Base-by-base conservation (phyloP, 2,888 invertebrate species). In the Mimachlamys varia region DNA sequence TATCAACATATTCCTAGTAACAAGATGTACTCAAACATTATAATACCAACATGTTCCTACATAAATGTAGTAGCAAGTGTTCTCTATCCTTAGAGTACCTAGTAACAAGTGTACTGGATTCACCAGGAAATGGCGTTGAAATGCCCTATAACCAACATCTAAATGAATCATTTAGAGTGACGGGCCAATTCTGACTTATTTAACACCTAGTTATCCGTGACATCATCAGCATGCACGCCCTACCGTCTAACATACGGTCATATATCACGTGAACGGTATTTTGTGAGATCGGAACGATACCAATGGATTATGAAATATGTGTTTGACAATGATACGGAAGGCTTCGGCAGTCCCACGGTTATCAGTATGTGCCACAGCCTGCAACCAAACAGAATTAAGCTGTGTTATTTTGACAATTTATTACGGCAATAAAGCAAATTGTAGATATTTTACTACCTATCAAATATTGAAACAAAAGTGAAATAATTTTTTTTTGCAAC, bases 261-360 rank as follows among this genome's bases (percentile, higher is more conserved):
- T 76, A 10, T 27, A 76, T 76, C 27, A 76, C 76, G 76, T 33
- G 13, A 76, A 15, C 76, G 76, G 76, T 33, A 27, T 27, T 27
- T 62, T n/a, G 22, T 2, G n/a, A 76, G 76, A 76, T 76, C 27
- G 33, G 5, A 13, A 12, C 33, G 33, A 76, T 76, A 33, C 33
- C 76, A 33, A 76, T 76, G 33, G 76, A 76, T 76, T 27, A 76
- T 27, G 76, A 76, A 76, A 76, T n/a, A n/a, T 76, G 76, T 76
- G 76, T 76, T 2, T 22, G 33, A 76, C 33, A 76, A 76, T 76
- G 76, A 76, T 76, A 33, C 12, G 33, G 33, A 27, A 33, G 33
- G 76, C 27, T 76, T 76, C 17, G 33, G 76, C 33, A 76, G 22
- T 76, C 76, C 76, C 76, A 76, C 76, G 76, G 76, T 76, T 76